phyloP scores from a whole-genome alignment of 2,888 invertebrate species.

The Drosophila mulleri region DNA sequence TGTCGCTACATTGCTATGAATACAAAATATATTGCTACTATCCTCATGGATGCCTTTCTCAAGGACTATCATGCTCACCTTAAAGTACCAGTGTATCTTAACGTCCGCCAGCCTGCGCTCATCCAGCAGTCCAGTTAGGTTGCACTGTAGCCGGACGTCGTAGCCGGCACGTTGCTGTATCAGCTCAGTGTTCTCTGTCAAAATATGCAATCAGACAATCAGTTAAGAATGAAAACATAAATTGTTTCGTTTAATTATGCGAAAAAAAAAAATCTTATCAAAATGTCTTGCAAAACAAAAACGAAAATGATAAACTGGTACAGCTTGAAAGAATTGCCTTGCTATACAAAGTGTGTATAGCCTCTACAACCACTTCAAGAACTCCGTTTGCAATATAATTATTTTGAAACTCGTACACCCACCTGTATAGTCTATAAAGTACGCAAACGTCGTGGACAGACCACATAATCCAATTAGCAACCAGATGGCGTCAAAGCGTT shows the following conservation, averaged over 20 bases:
- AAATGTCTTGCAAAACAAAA: conserved; percentile 38
- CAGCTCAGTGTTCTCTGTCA: conserved; percentile 80
- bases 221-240: conserved; percentile 21
- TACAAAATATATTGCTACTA: background rate
- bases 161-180: conserved; percentile 82
- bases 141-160: conserved; percentile 81
- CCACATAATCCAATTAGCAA: conserved; percentile 37
- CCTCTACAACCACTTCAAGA: background rate
- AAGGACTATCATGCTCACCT: conserved; percentile 60
- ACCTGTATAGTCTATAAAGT: conserved; percentile 76
- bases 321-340: conserved; percentile 7
- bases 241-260: conserved; percentile 45
- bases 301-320: conserved; percentile 7
- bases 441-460: conserved; percentile 22
- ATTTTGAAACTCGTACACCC: conserved; percentile 28
- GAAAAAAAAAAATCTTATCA: conserved; percentile 66
- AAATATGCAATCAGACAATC: conserved; percentile 28
- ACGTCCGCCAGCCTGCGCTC: conserved; percentile 66
- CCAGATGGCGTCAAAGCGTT: conserved; percentile 39
- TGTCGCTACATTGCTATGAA: conserved; percentile 81
- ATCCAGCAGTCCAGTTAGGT: conserved; percentile 76
- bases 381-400: background rate
- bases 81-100: conserved; percentile 83
- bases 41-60: background rate
- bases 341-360: background rate